phyloP scores from a whole-genome alignment of 2,888 invertebrate species.

The Cyclophora albipunctata region DNA sequence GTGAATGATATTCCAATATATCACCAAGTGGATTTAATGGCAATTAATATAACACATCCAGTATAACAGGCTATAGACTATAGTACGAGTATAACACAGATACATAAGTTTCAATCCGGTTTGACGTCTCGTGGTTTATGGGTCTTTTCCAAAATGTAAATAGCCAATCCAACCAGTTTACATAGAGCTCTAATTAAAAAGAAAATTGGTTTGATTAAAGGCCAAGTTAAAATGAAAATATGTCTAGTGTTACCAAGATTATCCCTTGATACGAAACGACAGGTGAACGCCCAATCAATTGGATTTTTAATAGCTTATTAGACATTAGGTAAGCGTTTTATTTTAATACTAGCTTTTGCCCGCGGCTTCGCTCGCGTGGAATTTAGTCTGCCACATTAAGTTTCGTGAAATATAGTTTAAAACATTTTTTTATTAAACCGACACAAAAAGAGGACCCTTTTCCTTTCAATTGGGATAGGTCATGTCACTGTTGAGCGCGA shows the following conservation, averaged over 20 bases:
- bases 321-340: conserved; percentile 23
- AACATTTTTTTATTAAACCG: no score
- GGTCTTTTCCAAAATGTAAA: conserved; percentile 28
- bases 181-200: conserved; percentile 14
- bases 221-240: conserved; percentile 16
- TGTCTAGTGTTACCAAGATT: conserved; percentile 27
- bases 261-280: conserved; percentile 30
- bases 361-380: no score
- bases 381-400: no score
- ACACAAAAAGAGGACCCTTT: no score
- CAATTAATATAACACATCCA: conserved; percentile 32
- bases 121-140: conserved; percentile 32
- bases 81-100: conserved; percentile 26
- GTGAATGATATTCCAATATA: conserved; percentile 17
- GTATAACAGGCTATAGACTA: conserved; percentile 24
- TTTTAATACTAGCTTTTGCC: no score
- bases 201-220: conserved; percentile 13
- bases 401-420: no score
- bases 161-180: conserved; percentile 22
- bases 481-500: no score
- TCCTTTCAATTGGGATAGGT: no score
- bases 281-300: conserved; percentile 43
- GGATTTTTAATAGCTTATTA: conserved; percentile 34
- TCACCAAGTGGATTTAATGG: conserved; percentile 11
- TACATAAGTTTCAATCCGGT: conserved; percentile 39